phyloP scores from a whole-genome alignment of 2,113 vertebrate species.

The Notothenia rossii region DNA sequence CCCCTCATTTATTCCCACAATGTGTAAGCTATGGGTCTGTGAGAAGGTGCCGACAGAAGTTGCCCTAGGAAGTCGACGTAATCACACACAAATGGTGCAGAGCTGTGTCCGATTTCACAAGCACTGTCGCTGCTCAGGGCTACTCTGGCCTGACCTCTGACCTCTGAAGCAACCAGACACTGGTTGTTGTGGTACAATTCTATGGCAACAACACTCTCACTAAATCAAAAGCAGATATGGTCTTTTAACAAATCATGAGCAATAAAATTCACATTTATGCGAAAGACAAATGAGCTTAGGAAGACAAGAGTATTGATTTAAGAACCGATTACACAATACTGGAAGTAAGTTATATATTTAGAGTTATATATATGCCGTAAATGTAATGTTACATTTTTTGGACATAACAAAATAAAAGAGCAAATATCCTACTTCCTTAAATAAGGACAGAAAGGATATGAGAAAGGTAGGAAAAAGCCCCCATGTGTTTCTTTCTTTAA shows the following conservation, averaged over 20 bases:
- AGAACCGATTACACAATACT: neutral
- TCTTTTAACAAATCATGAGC: constrained; percentile 50
- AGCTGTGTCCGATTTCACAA: constrained; percentile 76
- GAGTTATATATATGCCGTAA: neutral
- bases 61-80: constrained; percentile 73
- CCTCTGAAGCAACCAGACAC: constrained; percentile 68
- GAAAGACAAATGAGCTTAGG: neutral
- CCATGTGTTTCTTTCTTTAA: neutral
- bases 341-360: too few species aligned
- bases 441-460: neutral
- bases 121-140: constrained; percentile 65
- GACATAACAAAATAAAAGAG: neutral
- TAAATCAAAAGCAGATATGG: constrained; percentile 69
- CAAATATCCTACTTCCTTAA: neutral
- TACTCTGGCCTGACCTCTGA: constrained; percentile 69
- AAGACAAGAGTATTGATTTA: constrained; percentile 10
- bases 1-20: constrained; percentile 1
- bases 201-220: constrained; percentile 42
- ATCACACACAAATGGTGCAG: constrained; percentile 74
- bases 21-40: constrained; percentile 26
- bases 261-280: constrained; percentile 7
- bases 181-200: constrained; percentile 33
- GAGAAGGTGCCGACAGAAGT: constrained; percentile 66
- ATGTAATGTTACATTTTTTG: neutral
- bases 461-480: neutral